Base-by-base conservation (phyloP, 2,888 invertebrate genomes). In the Ophonus ardosiacus region DNA sequence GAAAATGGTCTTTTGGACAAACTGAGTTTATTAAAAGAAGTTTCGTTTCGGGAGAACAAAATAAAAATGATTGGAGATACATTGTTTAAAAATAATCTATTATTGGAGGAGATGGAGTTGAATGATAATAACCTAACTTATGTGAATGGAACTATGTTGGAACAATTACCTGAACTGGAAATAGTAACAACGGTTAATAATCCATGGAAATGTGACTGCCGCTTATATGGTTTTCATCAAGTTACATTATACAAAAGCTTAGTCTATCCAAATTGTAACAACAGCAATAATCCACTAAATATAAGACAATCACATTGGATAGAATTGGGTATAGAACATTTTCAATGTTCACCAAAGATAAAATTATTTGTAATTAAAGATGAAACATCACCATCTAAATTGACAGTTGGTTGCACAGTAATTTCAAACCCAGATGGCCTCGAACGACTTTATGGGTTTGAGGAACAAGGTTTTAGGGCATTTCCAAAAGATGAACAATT, bases 161-260 rank as follows among this genome's bases (percentile, higher is more conserved):
- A 13, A n/a, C 71, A 38, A 17, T 21, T 71, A 71, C 15, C 5
- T 18, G 1, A 13, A 7, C 13, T 71, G 0, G 1, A 71, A 38
- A 43, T 5, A n/a, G 1, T 71, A 40, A 15, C 38, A 17, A 15
- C 31, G 0, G 10, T 6, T 10, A 13, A 68, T 0, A 68, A 68
- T 7, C 68, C 68, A 15, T 68, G 68, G 68, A 68, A 68, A 38
- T 68, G 68, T 21, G 40, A 68, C 21, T 68, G 68, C 7, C 24
- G 31, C 5, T 31, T 31, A 5, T 31, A 31, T 31, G 6, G 5
- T 31, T 31, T 31, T 31, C 31, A 31, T 1, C 31, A 31, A 31
- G 3, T 31, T 31, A 4, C 6, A 4, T 4, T 31, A 31, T 0
- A 5, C 3, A 1, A 4, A 31, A 6, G 6, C 31, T n/a, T n/a